These are phyloP conservation scores for Picus viridis DNA, from an alignment of 2,797 vertebrate genomes.

Conservation along the genomic window DNA sequence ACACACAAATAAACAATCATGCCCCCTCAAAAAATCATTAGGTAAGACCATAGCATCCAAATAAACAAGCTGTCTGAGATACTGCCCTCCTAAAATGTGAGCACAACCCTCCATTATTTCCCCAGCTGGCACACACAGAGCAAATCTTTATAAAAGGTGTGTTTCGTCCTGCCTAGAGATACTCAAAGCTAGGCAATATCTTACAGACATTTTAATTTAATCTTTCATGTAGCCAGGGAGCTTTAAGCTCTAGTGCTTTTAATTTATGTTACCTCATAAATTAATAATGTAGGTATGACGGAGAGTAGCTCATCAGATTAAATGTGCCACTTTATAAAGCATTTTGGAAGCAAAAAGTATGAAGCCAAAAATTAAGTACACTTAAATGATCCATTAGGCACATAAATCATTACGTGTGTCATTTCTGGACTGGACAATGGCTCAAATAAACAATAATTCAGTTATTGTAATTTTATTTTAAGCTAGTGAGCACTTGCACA, in stretches of 20 bases:
- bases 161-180: background rate
- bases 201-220: slow-evolving; percentile 22
- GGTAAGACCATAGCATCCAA: background rate
- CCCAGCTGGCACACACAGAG: background rate
- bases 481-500: background rate
- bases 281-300: slow-evolving; percentile 59
- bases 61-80: background rate
- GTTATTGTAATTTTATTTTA: slow-evolving; percentile 67
- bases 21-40: background rate
- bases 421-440: slow-evolving; percentile 51
- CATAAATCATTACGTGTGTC: slow-evolving; percentile 46
- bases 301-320: slow-evolving; percentile 54
- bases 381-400: slow-evolving; percentile 28
- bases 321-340: slow-evolving; percentile 39
- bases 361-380: background rate
- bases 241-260: slow-evolving; percentile 60
- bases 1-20: background rate
- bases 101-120: background rate
- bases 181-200: background rate
- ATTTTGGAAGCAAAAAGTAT: slow-evolving; percentile 27
- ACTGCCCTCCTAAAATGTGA: background rate
- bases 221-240: slow-evolving; percentile 30
- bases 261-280: slow-evolving; percentile 69
- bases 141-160: background rate
- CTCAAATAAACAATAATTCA: slow-evolving; percentile 37